Conservation (phyloP, 2,888 invertebrate genomes). For the Tholera decimalis region DNA sequence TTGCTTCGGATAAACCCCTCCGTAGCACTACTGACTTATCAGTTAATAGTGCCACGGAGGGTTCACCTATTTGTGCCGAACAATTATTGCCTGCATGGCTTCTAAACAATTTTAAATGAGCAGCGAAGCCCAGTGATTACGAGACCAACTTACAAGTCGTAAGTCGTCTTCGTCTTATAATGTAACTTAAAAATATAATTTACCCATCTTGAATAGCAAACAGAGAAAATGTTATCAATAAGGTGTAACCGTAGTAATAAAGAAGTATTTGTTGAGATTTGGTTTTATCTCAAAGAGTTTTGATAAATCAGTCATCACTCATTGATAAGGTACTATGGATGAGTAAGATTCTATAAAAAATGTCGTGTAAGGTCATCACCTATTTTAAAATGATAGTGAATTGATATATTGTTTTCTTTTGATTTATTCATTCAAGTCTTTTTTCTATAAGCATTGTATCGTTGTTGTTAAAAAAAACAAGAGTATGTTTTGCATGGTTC, state of each 20-base stretch:
- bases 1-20: too few species aligned
- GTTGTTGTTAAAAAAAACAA: neutral
- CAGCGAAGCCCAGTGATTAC: too few species aligned
- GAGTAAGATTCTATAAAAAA: slow-evolving; percentile 27
- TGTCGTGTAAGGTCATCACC: neutral
- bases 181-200: too few species aligned
- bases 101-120: too few species aligned
- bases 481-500: neutral
- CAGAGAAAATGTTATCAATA: slow-evolving; percentile 26
- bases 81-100: too few species aligned
- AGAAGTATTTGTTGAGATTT: slow-evolving; percentile 39
- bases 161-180: too few species aligned
- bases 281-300: neutral
- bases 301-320: slow-evolving; percentile 36
- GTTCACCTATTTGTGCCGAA: too few species aligned
- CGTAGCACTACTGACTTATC: too few species aligned
- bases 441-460: neutral
- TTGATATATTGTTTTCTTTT: neutral
- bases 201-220: neutral
- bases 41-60: too few species aligned
- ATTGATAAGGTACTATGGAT: slow-evolving; percentile 15
- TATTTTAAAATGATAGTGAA: neutral
- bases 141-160: too few species aligned
- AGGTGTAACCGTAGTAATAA: slow-evolving; percentile 20
- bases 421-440: neutral